phyloP scores from a whole-genome alignment of 2,797 vertebrate species.

The Pteronotus mesoamericanus region DNA sequence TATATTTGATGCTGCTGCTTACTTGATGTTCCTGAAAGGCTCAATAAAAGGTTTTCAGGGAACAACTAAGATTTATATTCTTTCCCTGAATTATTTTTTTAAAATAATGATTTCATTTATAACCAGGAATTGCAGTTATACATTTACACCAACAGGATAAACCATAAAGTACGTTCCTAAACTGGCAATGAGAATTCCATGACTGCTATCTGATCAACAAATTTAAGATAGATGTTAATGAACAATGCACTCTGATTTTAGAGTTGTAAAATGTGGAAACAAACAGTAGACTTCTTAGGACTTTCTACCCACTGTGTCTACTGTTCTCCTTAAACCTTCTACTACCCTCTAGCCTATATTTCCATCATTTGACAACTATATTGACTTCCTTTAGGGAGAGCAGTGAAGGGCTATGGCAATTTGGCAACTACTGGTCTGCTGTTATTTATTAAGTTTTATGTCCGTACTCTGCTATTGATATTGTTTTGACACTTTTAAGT shows the following conservation, averaged over 20 bases:
- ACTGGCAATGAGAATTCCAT: not conserved
- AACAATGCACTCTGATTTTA: not conserved
- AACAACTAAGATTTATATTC: not conserved
- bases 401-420: not conserved
- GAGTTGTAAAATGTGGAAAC: not conserved
- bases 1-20: not conserved
- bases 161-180: not conserved
- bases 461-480: not conserved
- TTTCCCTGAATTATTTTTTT: not conserved
- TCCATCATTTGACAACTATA: not conserved
- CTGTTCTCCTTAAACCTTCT: not conserved
- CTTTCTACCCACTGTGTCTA: not conserved
- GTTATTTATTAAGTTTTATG: not conserved
- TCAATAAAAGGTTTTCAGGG: not conserved
- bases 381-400: not conserved
- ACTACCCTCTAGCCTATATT: not conserved
- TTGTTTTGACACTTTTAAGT: not conserved
- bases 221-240: not conserved
- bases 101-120: not conserved
- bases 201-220: not conserved
- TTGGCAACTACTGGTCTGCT: not conserved
- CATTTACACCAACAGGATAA: not conserved
- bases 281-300: not conserved
- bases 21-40: not conserved
- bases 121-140: not conserved